phyloP scores from a whole-genome alignment of 2,888 invertebrate genomes.

The Cantharis rustica region DNA sequence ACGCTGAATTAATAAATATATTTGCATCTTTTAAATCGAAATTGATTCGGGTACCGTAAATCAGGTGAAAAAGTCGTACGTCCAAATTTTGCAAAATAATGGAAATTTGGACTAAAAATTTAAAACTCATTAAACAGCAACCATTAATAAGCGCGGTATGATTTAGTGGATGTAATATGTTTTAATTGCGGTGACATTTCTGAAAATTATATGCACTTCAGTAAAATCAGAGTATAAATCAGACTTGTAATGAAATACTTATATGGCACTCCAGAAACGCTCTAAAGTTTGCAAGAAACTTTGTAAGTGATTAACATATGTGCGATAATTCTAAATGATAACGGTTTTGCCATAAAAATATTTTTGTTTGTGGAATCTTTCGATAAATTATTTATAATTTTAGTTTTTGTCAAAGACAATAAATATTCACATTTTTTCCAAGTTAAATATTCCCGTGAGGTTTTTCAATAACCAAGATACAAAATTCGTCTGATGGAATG shows the following conservation, averaged over 20 bases:
- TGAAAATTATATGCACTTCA: conserved; percentile 23
- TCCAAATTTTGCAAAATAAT: background rate
- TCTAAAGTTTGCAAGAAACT: conserved; percentile 15
- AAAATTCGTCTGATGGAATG: conserved; percentile 25
- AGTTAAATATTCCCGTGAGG: background rate
- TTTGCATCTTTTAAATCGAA: background rate
- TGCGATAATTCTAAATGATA: background rate
- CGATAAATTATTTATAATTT: background rate
- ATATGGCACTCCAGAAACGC: conserved; percentile 41
- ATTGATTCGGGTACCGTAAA: background rate
- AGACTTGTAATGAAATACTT: conserved; percentile 56
- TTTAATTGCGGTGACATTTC: conserved; percentile 6
- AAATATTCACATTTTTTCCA: background rate
- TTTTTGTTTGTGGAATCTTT: background rate
- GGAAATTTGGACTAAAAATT: background rate
- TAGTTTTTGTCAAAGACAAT: background rate
- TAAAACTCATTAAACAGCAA: conserved; percentile 11
- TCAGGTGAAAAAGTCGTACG: background rate
- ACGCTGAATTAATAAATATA: conserved; percentile 8
- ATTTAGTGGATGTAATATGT: conserved; percentile 11
- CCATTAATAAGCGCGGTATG: conserved; percentile 7
- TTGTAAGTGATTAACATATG: conserved; percentile 14
- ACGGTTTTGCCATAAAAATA: background rate
- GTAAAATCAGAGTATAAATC: conserved; percentile 47
- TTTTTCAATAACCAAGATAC: conserved; percentile 16